A percentile compares a stretch with the other conserved stretches of the same genome.
Conservation (phyloP, 2,797 vertebrate species). For the Vipera ursinii region DNA sequence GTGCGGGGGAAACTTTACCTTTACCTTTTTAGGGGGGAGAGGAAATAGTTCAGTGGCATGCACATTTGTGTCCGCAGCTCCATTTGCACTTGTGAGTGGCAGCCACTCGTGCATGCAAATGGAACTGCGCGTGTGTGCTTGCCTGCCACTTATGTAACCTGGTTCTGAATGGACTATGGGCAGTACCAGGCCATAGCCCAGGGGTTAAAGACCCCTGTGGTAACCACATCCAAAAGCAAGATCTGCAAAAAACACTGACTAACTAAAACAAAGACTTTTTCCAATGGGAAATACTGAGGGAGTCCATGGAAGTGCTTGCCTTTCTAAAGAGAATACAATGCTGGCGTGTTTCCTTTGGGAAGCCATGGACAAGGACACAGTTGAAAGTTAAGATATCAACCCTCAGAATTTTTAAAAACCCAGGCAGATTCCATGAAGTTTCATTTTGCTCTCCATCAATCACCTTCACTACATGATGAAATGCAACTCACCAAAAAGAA, state of each 20-base stretch:
- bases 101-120: no score
- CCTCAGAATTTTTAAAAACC: background rate
- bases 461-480: background rate
- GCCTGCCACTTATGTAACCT: no score
- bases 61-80: no score
- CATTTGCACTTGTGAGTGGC: no score
- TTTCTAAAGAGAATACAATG: background rate
- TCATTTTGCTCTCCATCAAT: background rate
- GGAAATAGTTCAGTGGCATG: no score
- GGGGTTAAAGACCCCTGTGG: background rate
- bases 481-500: background rate
- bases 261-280: accelerated
- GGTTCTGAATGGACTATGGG: no score
- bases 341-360: background rate
- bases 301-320: accelerated
- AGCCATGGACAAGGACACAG: no score
- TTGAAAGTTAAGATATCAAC: background rate
- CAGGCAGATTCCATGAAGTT: background rate
- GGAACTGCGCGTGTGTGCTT: no score
- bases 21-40: no score
- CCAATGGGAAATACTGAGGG: background rate
- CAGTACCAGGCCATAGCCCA: no score
- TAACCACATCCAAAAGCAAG: accelerated
- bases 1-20: no score
- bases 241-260: accelerated